These are phyloP conservation scores for Melolontha melolontha DNA, from an alignment of 2,888 invertebrate species.

Conservation along the genomic window DNA sequence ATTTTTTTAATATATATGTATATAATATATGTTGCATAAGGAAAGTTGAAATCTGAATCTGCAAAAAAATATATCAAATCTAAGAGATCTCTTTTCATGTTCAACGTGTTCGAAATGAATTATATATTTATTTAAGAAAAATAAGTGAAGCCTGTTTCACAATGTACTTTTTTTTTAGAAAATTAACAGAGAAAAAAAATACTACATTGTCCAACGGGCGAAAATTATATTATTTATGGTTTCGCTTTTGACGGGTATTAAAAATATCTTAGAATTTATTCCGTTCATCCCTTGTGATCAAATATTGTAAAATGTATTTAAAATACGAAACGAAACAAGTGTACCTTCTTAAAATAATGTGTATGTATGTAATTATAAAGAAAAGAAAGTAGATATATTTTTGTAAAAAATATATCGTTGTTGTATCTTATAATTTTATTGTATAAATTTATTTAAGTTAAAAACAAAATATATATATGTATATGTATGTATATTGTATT, in stretches of 20 bases:
- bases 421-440: conserved; percentile 63
- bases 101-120: conserved; percentile 18
- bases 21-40: conserved; percentile 3
- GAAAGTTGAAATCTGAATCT: conserved; percentile 19
- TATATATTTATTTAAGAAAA: conserved; percentile 15
- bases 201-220: too few relatives aligned
- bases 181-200: too few relatives aligned
- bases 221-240: conserved; percentile 28
- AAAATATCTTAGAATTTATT: conserved; percentile 62
- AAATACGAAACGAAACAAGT: conserved; percentile 60
- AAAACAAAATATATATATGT: conserved; percentile 47
- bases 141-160: too few relatives aligned
- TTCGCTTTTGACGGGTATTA: conserved; percentile 63
- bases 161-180: too few relatives aligned
- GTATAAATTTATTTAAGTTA: conserved; percentile 55
- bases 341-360: conserved; percentile 60
- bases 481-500: conserved; percentile 63
- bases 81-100: conserved; percentile 26
- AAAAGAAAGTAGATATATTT: conserved; percentile 57
- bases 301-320: conserved; percentile 57
- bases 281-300: conserved; percentile 65
- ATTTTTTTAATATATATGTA: conserved; percentile 10
- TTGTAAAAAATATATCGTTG: conserved; percentile 62
- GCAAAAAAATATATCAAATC: conserved; percentile 17
- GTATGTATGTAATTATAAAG: conserved; percentile 22